phyloP scores from a whole-genome alignment of 2,888 invertebrate genomes.

The Holacanthella duospinosa region DNA sequence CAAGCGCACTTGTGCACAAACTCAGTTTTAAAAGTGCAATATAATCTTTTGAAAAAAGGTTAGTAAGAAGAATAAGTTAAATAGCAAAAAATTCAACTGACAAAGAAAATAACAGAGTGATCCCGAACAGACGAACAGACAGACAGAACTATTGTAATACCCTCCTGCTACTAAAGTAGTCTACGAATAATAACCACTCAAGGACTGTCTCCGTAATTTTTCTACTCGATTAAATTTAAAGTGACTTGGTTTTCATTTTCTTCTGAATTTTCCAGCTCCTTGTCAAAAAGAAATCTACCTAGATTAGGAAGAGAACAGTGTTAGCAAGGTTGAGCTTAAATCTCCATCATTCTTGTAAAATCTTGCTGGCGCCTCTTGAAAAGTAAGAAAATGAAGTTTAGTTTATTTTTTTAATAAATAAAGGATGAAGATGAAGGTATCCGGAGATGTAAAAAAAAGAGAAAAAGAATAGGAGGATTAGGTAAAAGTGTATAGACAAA shows the following conservation, averaged over 20 bases:
- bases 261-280: no score
- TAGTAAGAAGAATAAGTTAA: no score
- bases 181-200: no score
- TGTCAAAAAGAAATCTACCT: neutral
- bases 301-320: neutral
- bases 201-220: neutral
- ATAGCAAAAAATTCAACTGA: no score
- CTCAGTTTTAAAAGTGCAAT: no score
- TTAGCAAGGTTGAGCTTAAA: neutral
- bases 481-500: neutral
- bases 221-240: neutral
- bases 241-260: neutral
- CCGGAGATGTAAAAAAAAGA: neutral
- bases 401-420: neutral
- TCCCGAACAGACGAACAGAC: no score
- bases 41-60: no score
- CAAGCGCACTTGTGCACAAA: no score
- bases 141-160: neutral
- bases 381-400: neutral
- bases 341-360: neutral
- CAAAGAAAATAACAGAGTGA: no score
- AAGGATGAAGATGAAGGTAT: neutral
- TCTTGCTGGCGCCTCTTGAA: neutral
- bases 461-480: neutral
- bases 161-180: no score